Conservation (phyloP, 2,113 vertebrate species). For the Mormyrus iriodes region DNA sequence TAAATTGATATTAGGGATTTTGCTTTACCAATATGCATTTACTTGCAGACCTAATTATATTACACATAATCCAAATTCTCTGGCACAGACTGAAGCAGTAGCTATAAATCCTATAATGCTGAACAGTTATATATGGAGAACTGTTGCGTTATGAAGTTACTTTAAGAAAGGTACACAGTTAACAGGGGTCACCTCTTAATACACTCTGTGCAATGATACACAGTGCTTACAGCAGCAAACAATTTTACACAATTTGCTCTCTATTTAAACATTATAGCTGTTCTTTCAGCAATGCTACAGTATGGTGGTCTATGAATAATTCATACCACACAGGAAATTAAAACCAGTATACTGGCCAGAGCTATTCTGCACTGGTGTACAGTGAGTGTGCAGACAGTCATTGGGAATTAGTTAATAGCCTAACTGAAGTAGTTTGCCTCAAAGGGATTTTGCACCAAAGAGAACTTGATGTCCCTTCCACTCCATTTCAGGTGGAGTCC, state of each 20-base stretch:
- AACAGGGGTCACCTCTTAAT: background rate
- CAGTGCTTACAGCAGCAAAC: background rate
- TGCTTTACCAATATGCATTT: background rate
- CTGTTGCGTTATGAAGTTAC: background rate
- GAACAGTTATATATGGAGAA: background rate
- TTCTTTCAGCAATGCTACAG: background rate
- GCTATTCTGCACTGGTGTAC: background rate
- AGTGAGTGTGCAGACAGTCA: background rate
- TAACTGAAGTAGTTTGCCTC: background rate
- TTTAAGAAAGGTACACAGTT: background rate
- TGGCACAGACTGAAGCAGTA: background rate
- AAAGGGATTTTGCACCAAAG: background rate
- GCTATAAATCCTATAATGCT: background rate
- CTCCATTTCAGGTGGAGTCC: slow-evolving; percentile 70
- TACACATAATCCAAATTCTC: background rate
- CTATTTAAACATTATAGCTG: background rate
- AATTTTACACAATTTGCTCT: background rate
- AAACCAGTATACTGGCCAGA: too few relatives aligned
- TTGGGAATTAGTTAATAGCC: background rate
- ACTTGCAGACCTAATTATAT: background rate
- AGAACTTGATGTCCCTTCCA: background rate
- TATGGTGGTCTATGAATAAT: background rate
- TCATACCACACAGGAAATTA: background rate
- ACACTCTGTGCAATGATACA: background rate
- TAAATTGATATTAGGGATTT: background rate